Conservation (phyloP, 2,888 invertebrate genomes). For the Tortrix viridana region DNA sequence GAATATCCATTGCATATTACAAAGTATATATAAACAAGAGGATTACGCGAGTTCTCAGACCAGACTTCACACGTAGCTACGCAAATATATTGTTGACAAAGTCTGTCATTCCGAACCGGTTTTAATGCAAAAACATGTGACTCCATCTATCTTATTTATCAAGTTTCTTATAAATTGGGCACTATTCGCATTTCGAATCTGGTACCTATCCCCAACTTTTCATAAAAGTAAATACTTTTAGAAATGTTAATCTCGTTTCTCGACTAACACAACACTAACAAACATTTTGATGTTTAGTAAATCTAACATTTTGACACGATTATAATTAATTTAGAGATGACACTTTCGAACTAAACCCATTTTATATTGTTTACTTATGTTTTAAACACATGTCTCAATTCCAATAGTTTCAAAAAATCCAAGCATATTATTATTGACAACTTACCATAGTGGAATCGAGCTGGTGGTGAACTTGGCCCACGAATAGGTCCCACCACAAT, state of each 20-base stretch:
- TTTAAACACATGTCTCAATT: too few relatives aligned
- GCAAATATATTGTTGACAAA: conserved; percentile 26
- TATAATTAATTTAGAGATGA: too few relatives aligned
- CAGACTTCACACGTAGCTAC: conserved; percentile 7
- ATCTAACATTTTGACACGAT: too few relatives aligned
- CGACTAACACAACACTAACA: too few relatives aligned
- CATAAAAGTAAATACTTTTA: too few relatives aligned
- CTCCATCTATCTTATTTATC: not conserved
- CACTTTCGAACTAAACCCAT: too few relatives aligned
- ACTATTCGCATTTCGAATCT: too few relatives aligned
- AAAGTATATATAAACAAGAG: conserved; percentile 1
- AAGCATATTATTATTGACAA: conserved; percentile 44
- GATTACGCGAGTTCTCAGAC: conserved; percentile 12
- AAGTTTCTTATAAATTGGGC: too few relatives aligned
- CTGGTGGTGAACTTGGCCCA: conserved; percentile 90
- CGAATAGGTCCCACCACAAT: conserved; percentile 98
- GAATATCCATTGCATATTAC: not conserved
- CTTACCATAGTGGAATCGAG: conserved; percentile 94
- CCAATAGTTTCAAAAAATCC: not conserved
- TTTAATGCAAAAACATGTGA: not conserved
- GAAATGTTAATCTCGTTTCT: too few relatives aligned
- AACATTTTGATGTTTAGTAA: too few relatives aligned
- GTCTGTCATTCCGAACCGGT: not conserved
- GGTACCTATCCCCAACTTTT: too few relatives aligned
- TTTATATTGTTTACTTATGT: too few relatives aligned